Percentiles rank a stretch among this genome's conserved stretches.
Evolutionary conservation across 1,140 invertebrate species (phyloP).

Genomic region (Cyrtorhinus lividipennis): DNA sequence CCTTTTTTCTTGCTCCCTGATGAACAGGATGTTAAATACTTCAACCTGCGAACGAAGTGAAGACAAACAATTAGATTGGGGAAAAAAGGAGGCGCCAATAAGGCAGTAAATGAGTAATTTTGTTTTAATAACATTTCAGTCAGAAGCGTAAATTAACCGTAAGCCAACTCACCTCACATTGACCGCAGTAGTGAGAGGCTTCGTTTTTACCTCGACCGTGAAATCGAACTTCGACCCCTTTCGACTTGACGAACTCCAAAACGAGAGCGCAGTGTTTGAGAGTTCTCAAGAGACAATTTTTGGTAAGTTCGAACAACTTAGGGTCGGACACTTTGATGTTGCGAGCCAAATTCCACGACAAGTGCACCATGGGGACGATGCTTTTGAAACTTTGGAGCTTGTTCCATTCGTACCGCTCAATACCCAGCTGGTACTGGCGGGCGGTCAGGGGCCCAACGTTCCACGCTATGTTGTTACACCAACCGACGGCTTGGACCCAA

Average conservation of each 20-base stretch:
- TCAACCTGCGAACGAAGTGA: constrained; percentile 55
- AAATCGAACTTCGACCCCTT: constrained; percentile 78
- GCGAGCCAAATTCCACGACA: constrained; percentile 94
- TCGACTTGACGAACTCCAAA: constrained; percentile 70
- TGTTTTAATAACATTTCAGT: neutral
- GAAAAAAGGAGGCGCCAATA: neutral
- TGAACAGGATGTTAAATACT: constrained; percentile 96
- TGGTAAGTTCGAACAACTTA: constrained; percentile 75
- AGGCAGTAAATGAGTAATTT: neutral
- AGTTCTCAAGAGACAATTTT: constrained; percentile 70
- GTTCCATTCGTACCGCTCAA: constrained; percentile 99
- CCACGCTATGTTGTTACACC: constrained; percentile 97
- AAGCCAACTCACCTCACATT: constrained; percentile 68
- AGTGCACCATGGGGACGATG: constrained; percentile 96
- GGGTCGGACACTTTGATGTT: constrained; percentile 92
- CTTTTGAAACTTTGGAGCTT: constrained; percentile 94
- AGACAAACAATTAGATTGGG: neutral
- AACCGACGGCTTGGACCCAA: constrained; percentile 93
- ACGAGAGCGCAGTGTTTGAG: constrained; percentile 73
- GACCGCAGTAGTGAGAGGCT: constrained; percentile 93
- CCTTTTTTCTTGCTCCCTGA: constrained; percentile 88
- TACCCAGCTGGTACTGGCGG: constrained; percentile 84
- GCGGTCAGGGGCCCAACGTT: constrained; percentile 95
- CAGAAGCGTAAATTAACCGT: neutral
- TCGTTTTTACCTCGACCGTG: constrained; percentile 90